Evolutionary conservation across 2,888 invertebrate genomes (phyloP).

Genomic region (Hylaea fasciaria): DNA sequence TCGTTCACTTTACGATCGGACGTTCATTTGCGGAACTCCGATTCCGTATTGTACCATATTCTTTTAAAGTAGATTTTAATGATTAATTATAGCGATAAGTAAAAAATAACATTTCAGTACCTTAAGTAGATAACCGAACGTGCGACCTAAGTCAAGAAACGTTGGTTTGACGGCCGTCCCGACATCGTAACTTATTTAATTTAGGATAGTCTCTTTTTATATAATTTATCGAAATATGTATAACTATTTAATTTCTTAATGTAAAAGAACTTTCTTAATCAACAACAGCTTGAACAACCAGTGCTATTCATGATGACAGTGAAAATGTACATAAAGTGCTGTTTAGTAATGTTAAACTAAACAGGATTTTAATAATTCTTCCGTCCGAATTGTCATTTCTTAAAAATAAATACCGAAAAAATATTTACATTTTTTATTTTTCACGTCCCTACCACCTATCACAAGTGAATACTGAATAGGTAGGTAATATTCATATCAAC

Average conservation of each 20-base stretch:
- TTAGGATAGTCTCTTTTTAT: slow-evolving; percentile 77
- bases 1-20: slow-evolving; percentile 81
- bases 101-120: slow-evolving; percentile 80
- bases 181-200: slow-evolving; percentile 84
- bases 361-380: slow-evolving; percentile 53
- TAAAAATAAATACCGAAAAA: slow-evolving; percentile 56
- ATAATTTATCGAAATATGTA: slow-evolving; percentile 78
- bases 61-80: slow-evolving; percentile 78
- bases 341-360: slow-evolving; percentile 48
- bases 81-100: slow-evolving; percentile 78
- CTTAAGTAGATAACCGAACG: slow-evolving; percentile 84
- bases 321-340: slow-evolving; percentile 59
- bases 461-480: background rate
- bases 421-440: slow-evolving; percentile 34
- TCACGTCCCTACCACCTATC: background rate
- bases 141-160: slow-evolving; percentile 84
- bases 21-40: slow-evolving; percentile 66
- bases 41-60: slow-evolving; percentile 82
- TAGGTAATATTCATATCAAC: too few relatives aligned
- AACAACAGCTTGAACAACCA: slow-evolving; percentile 55
- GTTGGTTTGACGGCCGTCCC: slow-evolving; percentile 84
- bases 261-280: slow-evolving; percentile 67
- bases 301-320: slow-evolving; percentile 57
- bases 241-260: slow-evolving; percentile 76
- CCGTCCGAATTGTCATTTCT: slow-evolving; percentile 76